These are phyloP conservation scores for Odobenus rosmarus DNA, from an alignment of 2,113 vertebrate genomes.

Conservation along the genomic window DNA sequence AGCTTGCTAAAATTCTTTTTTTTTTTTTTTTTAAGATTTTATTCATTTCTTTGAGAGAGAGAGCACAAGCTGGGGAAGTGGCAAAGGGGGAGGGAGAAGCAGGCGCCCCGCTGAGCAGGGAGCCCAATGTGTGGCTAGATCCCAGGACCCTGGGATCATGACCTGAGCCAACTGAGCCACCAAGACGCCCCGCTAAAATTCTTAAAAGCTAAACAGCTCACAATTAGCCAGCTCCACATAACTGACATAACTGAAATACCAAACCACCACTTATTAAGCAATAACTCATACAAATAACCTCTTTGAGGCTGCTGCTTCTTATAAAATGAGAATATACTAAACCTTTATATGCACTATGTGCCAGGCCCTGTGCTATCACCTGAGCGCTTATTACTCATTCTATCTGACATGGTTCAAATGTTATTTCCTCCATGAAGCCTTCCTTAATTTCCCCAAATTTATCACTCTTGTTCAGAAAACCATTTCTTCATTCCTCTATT, in stretches of 20 bases:
- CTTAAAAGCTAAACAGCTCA: constrained; percentile 6
- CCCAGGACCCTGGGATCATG: too few relatives aligned
- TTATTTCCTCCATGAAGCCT: background rate
- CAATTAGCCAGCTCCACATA: background rate
- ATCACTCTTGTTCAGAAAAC: constrained; percentile 35
- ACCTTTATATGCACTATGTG: background rate
- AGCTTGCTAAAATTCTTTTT: too few relatives aligned
- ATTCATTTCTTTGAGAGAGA: too few relatives aligned
- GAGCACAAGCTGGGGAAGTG: too few relatives aligned
- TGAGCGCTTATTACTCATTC: constrained; percentile 28
- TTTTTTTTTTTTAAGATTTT: background rate
- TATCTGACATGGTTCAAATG: constrained; percentile 19
- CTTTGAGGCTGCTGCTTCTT: background rate
- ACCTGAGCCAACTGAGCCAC: too few relatives aligned
- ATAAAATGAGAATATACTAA: constrained; percentile 10
- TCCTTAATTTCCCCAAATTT: constrained; percentile 29
- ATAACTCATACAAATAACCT: background rate
- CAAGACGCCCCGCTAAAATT: background rate
- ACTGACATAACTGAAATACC: background rate
- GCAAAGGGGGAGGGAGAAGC: too few relatives aligned
- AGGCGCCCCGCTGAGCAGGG: too few relatives aligned
- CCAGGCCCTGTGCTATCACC: background rate
- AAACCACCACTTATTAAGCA: background rate
- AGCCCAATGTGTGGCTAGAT: too few relatives aligned
- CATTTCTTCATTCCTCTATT: background rate